These are phyloP conservation scores for Hippolais icterina DNA, from an alignment of 2,113 vertebrate genomes.

Conservation along the genomic window DNA sequence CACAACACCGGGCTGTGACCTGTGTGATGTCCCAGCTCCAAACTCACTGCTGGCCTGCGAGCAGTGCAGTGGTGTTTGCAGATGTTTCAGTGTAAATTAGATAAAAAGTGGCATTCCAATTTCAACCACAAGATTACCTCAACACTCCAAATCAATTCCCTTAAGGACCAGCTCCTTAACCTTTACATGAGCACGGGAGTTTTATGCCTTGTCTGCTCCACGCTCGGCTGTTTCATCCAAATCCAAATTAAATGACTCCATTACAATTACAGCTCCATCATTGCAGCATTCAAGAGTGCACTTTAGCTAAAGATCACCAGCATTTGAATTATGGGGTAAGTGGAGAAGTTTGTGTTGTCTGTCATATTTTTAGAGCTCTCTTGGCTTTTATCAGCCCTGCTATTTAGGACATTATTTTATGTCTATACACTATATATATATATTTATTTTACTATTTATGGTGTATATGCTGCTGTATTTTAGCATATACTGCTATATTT, in stretches of 20 bases:
- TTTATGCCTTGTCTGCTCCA: neutral
- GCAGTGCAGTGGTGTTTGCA: neutral
- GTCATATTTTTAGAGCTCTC: neutral
- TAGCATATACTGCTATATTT: neutral
- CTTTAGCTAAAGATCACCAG: conserved; percentile 23
- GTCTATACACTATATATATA: neutral
- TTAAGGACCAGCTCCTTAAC: conserved; percentile 9
- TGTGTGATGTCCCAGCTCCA: neutral
- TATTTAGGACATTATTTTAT: neutral
- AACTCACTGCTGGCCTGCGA: neutral
- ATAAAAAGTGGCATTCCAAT: neutral
- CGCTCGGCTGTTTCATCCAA: neutral
- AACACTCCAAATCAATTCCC: neutral
- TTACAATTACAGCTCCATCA: conserved; percentile 37
- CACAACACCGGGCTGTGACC: neutral
- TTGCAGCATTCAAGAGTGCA: neutral
- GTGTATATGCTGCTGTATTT: neutral
- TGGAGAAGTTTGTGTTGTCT: conserved; percentile 3
- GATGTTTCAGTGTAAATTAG: neutral
- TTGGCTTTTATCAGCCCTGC: conserved; percentile 2
- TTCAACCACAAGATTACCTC: neutral
- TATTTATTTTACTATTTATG: neutral
- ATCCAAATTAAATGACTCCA: conserved; percentile 55
- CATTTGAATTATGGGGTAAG: conserved; percentile 15
- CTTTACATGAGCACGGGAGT: neutral